phyloP scores from a whole-genome alignment of 2,113 vertebrate genomes.

The Pseudorectes ferrugineus region DNA sequence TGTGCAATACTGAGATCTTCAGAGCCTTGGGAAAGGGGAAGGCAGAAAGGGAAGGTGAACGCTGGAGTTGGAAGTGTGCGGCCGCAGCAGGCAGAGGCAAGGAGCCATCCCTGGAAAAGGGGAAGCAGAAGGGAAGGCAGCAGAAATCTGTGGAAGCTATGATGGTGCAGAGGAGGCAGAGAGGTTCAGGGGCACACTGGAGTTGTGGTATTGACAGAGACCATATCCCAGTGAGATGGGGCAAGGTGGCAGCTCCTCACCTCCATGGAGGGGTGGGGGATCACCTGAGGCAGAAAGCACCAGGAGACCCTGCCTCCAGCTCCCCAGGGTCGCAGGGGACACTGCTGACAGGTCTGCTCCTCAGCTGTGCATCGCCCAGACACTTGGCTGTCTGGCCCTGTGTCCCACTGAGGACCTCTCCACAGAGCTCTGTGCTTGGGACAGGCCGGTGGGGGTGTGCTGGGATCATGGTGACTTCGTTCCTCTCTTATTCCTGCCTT shows the following conservation, averaged over 20 bases:
- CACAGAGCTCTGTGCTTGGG: background rate
- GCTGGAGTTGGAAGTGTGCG: background rate
- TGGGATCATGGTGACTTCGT: constrained; percentile 33
- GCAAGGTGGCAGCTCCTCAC: background rate
- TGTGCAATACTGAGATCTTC: background rate
- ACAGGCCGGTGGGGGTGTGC: background rate
- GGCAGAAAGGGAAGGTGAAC: background rate
- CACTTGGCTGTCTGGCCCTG: background rate
- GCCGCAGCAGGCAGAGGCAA: background rate
- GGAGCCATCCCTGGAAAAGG: background rate
- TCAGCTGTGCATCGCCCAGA: accelerated
- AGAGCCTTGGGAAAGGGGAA: background rate
- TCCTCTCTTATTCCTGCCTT: constrained; percentile 67
- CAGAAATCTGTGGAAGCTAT: background rate
- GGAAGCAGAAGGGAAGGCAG: background rate
- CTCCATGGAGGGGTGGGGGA: background rate
- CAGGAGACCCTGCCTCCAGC: background rate
- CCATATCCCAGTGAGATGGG: background rate
- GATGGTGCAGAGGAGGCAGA: background rate
- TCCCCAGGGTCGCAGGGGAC: background rate
- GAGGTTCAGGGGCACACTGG: background rate
- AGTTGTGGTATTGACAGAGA: background rate
- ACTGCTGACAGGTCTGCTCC: background rate
- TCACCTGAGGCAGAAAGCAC: background rate
- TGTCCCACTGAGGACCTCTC: background rate